Evolutionary conservation across 2,113 vertebrate species (phyloP).

Genomic region (Sinosuthora webbiana): DNA sequence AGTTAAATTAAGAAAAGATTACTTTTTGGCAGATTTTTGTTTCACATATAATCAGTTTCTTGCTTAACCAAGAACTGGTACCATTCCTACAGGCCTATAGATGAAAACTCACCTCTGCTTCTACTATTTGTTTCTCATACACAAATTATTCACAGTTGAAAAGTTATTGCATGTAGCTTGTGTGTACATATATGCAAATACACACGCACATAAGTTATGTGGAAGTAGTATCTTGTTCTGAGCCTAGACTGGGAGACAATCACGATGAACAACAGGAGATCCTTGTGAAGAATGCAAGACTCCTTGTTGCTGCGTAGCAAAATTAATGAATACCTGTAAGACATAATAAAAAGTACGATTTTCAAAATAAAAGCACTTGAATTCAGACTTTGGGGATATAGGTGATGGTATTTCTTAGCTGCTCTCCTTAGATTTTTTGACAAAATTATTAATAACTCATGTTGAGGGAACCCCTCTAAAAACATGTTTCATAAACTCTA

Average conservation of each 20-base stretch:
- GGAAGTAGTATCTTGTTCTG: background rate
- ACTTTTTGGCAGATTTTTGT: background rate
- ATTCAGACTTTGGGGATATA: background rate
- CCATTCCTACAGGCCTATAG: background rate
- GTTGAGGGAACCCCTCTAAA: background rate
- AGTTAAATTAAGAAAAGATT: background rate
- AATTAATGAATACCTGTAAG: constrained; percentile 73
- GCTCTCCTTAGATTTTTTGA: background rate
- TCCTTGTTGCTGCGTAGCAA: constrained; percentile 36
- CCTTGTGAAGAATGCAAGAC: background rate
- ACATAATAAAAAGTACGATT: background rate
- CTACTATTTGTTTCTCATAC: background rate
- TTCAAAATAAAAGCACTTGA: background rate
- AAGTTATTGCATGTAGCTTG: background rate
- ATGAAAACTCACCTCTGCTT: background rate
- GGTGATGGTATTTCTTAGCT: background rate
- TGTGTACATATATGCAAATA: background rate
- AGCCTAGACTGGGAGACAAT: background rate
- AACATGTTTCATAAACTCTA: background rate
- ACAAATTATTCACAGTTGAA: background rate
- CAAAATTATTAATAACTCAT: background rate
- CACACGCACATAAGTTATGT: background rate
- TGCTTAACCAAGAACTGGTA: background rate
- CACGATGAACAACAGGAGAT: background rate
- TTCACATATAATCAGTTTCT: background rate